Evolutionary conservation across 2,888 invertebrate genomes (phyloP).

Genomic region (Scaptomyza cyrtandrae): DNA sequence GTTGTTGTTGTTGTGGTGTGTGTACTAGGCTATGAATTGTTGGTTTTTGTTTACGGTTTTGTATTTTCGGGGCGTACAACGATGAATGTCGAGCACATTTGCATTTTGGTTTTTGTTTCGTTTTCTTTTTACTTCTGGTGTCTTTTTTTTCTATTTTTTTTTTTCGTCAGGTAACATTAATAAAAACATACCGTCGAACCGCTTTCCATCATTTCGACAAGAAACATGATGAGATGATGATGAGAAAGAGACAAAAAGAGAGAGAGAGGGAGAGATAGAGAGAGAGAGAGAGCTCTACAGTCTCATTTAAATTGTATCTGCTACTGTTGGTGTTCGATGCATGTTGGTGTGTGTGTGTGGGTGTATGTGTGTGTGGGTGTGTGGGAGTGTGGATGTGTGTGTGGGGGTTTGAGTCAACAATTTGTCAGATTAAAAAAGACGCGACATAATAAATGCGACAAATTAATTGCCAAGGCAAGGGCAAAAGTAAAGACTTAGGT

Average conservation of each 20-base stretch:
- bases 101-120: conserved; percentile 36
- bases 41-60: conserved; percentile 43
- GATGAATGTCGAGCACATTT: conserved; percentile 53
- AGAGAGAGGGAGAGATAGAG: neutral
- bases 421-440: conserved; percentile 66
- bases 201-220: neutral
- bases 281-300: conserved; percentile 29
- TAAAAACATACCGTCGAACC: conserved; percentile 12
- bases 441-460: conserved; percentile 49
- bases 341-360: neutral
- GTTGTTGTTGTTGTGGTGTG: conserved; percentile 7
- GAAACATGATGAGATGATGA: conserved; percentile 2
- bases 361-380: neutral
- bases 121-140: neutral
- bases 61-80: conserved; percentile 46
- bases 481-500: conserved; percentile 39
- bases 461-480: conserved; percentile 56
- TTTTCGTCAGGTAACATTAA: conserved; percentile 51
- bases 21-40: conserved; percentile 33
- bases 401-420: conserved; percentile 35
- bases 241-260: neutral
- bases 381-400: neutral
- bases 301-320: conserved; percentile 51
- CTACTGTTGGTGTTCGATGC: conserved; percentile 7
- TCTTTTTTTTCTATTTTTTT: neutral